These are phyloP conservation scores for Pomacea canaliculata DNA, from an alignment of 2,888 invertebrate species.

Conservation along the genomic window DNA sequence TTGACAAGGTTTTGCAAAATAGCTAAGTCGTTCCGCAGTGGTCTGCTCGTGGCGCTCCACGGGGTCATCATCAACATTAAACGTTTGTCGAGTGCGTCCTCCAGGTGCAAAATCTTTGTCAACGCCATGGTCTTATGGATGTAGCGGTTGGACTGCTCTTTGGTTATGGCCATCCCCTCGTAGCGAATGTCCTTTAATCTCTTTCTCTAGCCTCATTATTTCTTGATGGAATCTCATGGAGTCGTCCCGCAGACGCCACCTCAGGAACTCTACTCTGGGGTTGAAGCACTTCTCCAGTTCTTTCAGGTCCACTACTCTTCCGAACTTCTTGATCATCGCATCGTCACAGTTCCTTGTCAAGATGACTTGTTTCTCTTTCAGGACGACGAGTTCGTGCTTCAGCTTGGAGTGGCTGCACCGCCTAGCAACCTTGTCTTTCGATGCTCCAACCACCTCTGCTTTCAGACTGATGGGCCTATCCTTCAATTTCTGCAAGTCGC, in stretches of 20 bases:
- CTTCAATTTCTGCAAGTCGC: background rate
- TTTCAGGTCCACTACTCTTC: conserved; percentile 15
- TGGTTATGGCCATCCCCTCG: background rate
- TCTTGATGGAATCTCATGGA: conserved; percentile 1
- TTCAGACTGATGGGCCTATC: background rate
- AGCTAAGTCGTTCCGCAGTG: background rate
- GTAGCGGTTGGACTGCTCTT: background rate
- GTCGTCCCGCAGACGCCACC: background rate
- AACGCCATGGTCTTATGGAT: background rate
- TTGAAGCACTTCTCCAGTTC: conserved; percentile 26
- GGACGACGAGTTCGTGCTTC: background rate
- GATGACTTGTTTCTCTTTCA: background rate
- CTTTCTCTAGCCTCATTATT: background rate
- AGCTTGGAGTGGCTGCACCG: background rate
- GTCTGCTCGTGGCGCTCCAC: too few species aligned
- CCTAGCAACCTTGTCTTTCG: background rate
- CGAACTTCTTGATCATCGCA: conserved; percentile 32
- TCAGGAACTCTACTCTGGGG: conserved; percentile 20
- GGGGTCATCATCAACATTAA: too few species aligned
- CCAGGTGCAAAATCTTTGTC: background rate
- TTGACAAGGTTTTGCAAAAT: background rate
- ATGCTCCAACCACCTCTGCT: background rate
- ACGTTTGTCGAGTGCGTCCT: background rate
- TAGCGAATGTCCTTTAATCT: background rate
- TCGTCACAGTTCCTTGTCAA: conserved; percentile 24